Base-by-base conservation (phyloP, 2,797 vertebrate species). In the Amazona finschi region DNA sequence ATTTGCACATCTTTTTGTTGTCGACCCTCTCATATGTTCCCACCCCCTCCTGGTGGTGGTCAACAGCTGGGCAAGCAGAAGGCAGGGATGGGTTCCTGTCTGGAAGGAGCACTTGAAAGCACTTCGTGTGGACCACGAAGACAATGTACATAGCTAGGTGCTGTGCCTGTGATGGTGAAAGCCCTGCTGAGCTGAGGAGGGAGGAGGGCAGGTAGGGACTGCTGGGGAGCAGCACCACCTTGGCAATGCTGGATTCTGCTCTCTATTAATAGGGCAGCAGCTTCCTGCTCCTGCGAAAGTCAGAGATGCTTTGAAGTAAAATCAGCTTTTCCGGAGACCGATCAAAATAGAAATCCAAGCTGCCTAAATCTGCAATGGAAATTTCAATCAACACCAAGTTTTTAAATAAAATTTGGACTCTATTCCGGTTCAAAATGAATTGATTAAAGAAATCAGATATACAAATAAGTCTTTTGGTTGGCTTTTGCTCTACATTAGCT, bases 291-390 rank as follows among this genome's bases (percentile, higher is more conserved):
- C 93, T 93, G 93, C 87, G 87, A 92, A 92, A 97, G 78, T 95
- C 85, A 78, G 89, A 96, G 94, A 95, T 87, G 85, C 95, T 97
- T 94, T 97, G 97, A 97, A 97, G 94, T 96, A 97, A 96, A 98
- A 98, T 97, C 87, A 82, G 97, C 97, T 97, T 97, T 97, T 97
- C 95, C 95, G 95, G 97, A 96, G 96, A 93, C 89, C 11, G 93
- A 97, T 97, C 85, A 96, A 98, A 98, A 97, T 97, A 98, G 97
- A 97, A 97, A 96, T 74, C 89, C 95, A 94, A 85, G 94, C 97
- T 95, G 95, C 93, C 95, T 94, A 97, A 97, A 98, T 97, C 97
- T 97, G 97, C 96, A 97, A 96, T 96, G 97, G 97, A 97, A 96
- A 94, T 97, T 97, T 97, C 97, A 97, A 94, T 97, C 96, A 97